phyloP scores from a whole-genome alignment of 2,797 vertebrate species.

The Platyrinchus mystaceus region DNA sequence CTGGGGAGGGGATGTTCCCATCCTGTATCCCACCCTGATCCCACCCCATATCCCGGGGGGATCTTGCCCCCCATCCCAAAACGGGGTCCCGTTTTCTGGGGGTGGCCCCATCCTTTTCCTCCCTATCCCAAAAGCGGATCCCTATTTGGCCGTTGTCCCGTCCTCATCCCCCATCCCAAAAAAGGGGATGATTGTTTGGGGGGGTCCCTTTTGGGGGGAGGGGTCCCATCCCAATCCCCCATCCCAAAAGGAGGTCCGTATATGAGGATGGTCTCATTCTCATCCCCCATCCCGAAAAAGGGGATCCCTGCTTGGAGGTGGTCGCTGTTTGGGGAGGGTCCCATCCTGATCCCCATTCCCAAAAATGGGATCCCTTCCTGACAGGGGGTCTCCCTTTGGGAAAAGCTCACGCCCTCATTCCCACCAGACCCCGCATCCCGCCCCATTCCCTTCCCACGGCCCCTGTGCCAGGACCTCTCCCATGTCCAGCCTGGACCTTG shows the following conservation, averaged over 20 bases:
- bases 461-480: neutral
- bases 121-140: neutral
- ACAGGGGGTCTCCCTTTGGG: neutral
- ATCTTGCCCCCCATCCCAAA: neutral
- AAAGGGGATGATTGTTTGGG: neutral
- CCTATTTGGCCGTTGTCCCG: neutral
- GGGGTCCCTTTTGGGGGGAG: too few species aligned
- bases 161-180: neutral
- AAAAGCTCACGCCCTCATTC: neutral
- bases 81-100: neutral
- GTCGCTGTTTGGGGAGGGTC: neutral
- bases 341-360: neutral
- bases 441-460: neutral
- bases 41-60: neutral
- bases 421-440: neutral
- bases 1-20: neutral
- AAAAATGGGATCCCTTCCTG: neutral
- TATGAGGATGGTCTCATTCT: neutral
- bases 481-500: neutral
- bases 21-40: neutral
- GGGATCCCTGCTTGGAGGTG: neutral
- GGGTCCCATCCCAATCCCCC: neutral
- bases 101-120: neutral
- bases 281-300: neutral
- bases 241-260: too few species aligned